Evolutionary conservation across 1,140 invertebrate species (phyloP), one percentile per base, ranked within the genome.

Genomic region (Teleopsis dalmanni): DNA sequence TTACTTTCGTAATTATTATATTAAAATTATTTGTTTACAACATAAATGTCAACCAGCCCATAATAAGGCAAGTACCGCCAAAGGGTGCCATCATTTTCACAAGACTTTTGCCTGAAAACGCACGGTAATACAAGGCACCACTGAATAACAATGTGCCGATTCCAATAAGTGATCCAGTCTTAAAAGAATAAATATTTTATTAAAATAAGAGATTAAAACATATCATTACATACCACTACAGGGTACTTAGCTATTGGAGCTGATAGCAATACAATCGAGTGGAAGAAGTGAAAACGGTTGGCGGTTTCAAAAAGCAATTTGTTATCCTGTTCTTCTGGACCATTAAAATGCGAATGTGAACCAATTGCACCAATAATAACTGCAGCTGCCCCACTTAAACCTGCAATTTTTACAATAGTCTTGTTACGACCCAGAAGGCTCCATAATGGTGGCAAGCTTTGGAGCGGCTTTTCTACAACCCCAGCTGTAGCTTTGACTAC

Each of bases 281-380:
- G 90, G 14, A 91, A 75, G 55, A 93, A 87, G 69, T 95, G 91
- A 62, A 89, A 91, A 58, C 81, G 76, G 61, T 85, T 92, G 2
- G 86, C 90, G 6, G 84, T 90, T 57, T 92, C 85, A 74, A 85
- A 93, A 1, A 88, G 81, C 57, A 78, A 75, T 58, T 77, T 81
- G 29, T 80, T 61, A 47, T 87, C 82, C 46, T 77, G 74, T 44
- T 78, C 79, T 55, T 78, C 70, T 9, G 52, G 27, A 13, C 35
- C 7, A 11, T 76, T 75, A 57, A 73, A 80, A 48, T 76, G 80
- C 78, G 86, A 80, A 71, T 95, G 91, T 9, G 87, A 82, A 29
- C 90, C 91, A 74, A 93, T 90, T 1, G 91, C 91, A 16, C 88
- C 88, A 31, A 95, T 72, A 1, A 80, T 78, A 1, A 94, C 87